phyloP scores from a whole-genome alignment of 2,888 invertebrate species.

The Drosophila quinaria region DNA sequence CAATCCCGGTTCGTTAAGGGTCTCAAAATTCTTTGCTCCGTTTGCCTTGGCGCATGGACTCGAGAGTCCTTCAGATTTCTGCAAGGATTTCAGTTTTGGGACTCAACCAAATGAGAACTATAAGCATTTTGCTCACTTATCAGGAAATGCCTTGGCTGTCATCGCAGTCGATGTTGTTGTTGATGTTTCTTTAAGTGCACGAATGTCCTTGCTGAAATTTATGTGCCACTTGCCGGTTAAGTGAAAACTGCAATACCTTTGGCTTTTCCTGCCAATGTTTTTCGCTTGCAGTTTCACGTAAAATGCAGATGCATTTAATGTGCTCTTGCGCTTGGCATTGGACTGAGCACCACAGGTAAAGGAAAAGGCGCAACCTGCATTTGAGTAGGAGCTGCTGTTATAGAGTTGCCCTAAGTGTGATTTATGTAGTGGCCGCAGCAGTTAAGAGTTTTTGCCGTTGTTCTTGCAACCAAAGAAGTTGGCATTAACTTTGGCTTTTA shows the following conservation, averaged over 20 bases:
- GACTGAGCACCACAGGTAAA: slow-evolving; percentile 29
- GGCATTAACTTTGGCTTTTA: slow-evolving; percentile 16
- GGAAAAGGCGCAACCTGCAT: slow-evolving; percentile 34
- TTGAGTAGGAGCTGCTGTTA: slow-evolving; percentile 27
- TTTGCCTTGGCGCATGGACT: slow-evolving; percentile 54
- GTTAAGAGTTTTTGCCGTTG: slow-evolving; percentile 47
- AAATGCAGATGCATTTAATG: slow-evolving; percentile 50
- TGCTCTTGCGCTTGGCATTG: slow-evolving; percentile 50
- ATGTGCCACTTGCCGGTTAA: slow-evolving; percentile 74
- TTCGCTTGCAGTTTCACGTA: slow-evolving; percentile 30
- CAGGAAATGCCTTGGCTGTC: slow-evolving; percentile 51
- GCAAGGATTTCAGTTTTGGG: slow-evolving; percentile 42
- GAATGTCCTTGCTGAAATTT: slow-evolving; percentile 75
- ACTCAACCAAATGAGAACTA: slow-evolving; percentile 38
- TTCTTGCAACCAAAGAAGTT: slow-evolving; percentile 32
- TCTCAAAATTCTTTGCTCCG: slow-evolving; percentile 47
- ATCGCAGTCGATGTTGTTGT: slow-evolving; percentile 14
- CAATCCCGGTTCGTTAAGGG: slow-evolving; percentile 15
- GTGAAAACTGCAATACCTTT: slow-evolving; percentile 70
- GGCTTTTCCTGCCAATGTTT: slow-evolving; percentile 3
- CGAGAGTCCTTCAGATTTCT: slow-evolving; percentile 62
- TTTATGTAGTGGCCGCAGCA: slow-evolving; percentile 55
- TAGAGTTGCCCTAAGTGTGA: slow-evolving; percentile 61
- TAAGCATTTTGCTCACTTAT: slow-evolving; percentile 64
- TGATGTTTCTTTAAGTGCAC: slow-evolving; percentile 46